Evolutionary conservation across 2,888 invertebrate species (phyloP).

Genomic region (Marronus borbonicus): DNA sequence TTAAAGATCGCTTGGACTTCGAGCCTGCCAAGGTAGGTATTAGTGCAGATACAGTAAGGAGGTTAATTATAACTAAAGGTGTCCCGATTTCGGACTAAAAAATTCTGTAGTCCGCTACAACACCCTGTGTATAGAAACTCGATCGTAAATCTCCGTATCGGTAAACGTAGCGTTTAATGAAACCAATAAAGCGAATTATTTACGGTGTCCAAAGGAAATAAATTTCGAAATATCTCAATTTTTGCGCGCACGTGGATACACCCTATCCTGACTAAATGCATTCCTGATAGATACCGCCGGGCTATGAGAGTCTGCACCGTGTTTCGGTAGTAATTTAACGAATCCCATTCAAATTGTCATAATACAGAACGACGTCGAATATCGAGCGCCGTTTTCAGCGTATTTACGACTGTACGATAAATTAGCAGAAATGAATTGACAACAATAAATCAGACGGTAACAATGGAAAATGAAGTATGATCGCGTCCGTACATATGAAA

Average conservation of each 20-base stretch:
- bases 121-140: neutral
- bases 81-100: neutral
- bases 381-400: conserved; percentile 45
- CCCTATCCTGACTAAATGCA: neutral
- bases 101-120: neutral
- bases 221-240: conserved; percentile 10
- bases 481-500: conserved; percentile 16
- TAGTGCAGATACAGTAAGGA: too few relatives aligned
- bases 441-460: conserved; percentile 49
- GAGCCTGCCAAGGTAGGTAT: too few relatives aligned
- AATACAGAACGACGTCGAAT: conserved; percentile 37
- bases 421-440: conserved; percentile 49
- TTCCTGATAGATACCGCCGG: neutral
- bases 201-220: conserved; percentile 21
- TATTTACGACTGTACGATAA: conserved; percentile 48
- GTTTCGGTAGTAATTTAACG: conserved; percentile 42
- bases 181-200: conserved; percentile 15
- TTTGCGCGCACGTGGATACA: neutral
- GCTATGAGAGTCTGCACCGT: neutral
- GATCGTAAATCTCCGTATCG: neutral
- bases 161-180: neutral
- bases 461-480: conserved; percentile 50
- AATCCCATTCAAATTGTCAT: conserved; percentile 46
- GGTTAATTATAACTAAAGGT: too few relatives aligned
- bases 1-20: too few relatives aligned